Evolutionary conservation across 2,113 vertebrate genomes (phyloP).

Genomic region (Bettongia penicillata): DNA sequence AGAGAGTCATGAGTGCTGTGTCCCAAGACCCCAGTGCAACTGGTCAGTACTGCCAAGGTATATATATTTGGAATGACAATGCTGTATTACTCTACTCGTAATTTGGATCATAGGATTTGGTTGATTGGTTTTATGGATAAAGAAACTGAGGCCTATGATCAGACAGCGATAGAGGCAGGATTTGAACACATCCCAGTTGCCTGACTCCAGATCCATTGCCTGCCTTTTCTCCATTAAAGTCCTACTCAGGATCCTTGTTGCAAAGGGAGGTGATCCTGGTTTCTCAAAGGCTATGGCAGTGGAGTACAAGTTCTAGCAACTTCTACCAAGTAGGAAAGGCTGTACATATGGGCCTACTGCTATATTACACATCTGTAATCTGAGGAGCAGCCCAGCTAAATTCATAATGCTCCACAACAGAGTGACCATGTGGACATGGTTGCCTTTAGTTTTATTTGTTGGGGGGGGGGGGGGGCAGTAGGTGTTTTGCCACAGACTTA

Average conservation of each 20-base stretch:
- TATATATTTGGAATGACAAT: background rate
- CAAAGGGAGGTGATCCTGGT: background rate
- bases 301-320: background rate
- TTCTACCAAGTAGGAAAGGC: background rate
- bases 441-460: background rate
- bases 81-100: background rate
- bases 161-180: background rate
- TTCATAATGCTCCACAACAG: background rate
- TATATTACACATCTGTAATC: background rate
- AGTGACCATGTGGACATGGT: background rate
- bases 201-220: background rate
- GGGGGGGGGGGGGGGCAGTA: background rate
- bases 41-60: background rate
- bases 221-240: background rate
- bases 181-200: background rate
- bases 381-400: background rate
- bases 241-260: background rate
- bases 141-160: background rate
- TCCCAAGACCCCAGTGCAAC: background rate
- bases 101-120: conserved; percentile 4
- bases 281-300: background rate
- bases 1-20: conserved; percentile 3
- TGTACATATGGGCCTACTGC: background rate
- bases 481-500: background rate
- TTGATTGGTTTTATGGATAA: background rate